Conservation (phyloP, 1,140 invertebrate genomes). For the Aphelinus certus region DNA sequence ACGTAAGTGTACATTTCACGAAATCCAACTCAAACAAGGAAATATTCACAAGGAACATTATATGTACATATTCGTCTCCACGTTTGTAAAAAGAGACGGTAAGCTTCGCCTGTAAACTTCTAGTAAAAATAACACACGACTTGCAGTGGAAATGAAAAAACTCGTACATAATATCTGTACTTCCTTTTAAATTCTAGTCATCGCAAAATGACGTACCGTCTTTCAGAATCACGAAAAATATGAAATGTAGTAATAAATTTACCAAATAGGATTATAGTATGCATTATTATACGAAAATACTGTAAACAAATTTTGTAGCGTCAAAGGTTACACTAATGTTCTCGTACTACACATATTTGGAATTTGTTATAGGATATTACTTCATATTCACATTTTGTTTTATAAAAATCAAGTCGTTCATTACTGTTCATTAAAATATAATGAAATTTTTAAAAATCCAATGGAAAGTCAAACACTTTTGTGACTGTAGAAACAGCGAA, state of each 20-base stretch:
- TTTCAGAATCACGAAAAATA: constrained; percentile 18
- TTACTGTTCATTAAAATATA: no score
- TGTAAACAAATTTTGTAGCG: neutral
- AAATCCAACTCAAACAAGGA: no score
- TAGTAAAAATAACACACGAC: neutral
- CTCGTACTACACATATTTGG: no score
- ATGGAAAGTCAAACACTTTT: no score
- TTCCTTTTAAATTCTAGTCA: constrained; percentile 36
- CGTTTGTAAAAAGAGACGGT: constrained; percentile 4
- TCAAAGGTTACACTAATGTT: constrained; percentile 12
- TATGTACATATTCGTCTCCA: constrained; percentile 3
- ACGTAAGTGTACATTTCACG: no score
- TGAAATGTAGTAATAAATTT: constrained; percentile 8
- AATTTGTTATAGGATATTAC: no score
- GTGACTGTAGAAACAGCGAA: no score
- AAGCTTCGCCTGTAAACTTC: neutral
- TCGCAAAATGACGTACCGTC: constrained; percentile 11
- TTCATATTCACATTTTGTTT: no score
- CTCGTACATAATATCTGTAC: neutral
- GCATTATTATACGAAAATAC: neutral
- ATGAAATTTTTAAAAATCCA: no score
- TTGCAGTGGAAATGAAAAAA: constrained; percentile 1
- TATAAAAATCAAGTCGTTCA: no score
- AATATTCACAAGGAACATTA: no score
- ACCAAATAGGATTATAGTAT: neutral